phyloP scores from a whole-genome alignment of 2,888 invertebrate genomes.

The Argynnis bischoffii region DNA sequence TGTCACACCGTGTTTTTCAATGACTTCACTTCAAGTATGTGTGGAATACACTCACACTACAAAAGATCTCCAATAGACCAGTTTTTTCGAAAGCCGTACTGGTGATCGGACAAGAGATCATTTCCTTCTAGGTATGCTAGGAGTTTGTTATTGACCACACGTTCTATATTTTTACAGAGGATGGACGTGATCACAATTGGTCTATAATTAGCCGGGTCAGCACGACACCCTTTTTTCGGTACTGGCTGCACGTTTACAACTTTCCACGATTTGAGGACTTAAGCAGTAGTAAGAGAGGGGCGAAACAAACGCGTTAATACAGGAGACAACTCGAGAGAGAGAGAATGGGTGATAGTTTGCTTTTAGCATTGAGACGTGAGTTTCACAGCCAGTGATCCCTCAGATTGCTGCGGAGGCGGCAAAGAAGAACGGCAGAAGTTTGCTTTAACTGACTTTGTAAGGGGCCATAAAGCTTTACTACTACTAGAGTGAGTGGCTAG shows the following conservation, averaged over 20 bases:
- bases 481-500: too few species aligned
- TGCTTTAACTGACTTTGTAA: too few species aligned
- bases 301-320: constrained; percentile 31
- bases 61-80: constrained; percentile 32
- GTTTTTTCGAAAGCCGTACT: neutral
- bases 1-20: constrained; percentile 33
- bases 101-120: constrained; percentile 30
- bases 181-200: constrained; percentile 33
- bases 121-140: constrained; percentile 30
- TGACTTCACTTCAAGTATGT: constrained; percentile 22
- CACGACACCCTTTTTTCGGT: constrained; percentile 28
- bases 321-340: constrained; percentile 34
- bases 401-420: too few species aligned
- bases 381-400: too few species aligned
- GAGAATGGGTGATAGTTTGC: too few species aligned
- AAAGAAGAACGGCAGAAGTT: too few species aligned
- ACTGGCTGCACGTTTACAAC: constrained; percentile 7
- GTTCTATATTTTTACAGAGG: constrained; percentile 30
- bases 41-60: constrained; percentile 21
- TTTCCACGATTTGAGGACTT: constrained; percentile 28
- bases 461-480: too few species aligned
- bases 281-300: constrained; percentile 19
- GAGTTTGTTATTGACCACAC: constrained; percentile 27
- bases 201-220: constrained; percentile 21
- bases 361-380: too few species aligned